Percentiles rank a stretch among this genome's conserved stretches.
Evolutionary conservation across 2,113 vertebrate species (phyloP).

Genomic region (Erythrolamprus reginae): DNA sequence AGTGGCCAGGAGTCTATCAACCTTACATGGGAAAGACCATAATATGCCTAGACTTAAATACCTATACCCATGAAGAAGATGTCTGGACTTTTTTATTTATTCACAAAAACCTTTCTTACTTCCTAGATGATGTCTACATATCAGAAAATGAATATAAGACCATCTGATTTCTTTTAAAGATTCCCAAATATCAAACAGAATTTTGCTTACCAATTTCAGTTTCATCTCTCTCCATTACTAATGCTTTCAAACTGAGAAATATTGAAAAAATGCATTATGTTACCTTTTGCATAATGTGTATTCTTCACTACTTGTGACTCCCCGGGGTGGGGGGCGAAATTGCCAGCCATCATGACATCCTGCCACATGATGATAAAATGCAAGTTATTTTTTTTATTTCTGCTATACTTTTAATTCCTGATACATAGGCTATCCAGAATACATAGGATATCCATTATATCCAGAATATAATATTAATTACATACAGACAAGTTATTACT

Average conservation of each 20-base stretch:
- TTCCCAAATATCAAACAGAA: not conserved
- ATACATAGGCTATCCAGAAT: not conserved
- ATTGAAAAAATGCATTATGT: constrained; percentile 33
- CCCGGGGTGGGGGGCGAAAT: constrained; percentile 93
- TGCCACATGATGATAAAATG: constrained; percentile 51
- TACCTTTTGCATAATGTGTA: constrained; percentile 98
- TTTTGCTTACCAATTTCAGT: not conserved
- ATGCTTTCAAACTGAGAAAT: not conserved
- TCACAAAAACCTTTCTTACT: not conserved
- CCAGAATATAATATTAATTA: too few relatives aligned
- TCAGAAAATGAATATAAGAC: not conserved
- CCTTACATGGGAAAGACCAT: too few relatives aligned
- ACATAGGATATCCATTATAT: not conserved
- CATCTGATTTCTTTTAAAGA: not conserved
- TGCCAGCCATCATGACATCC: constrained; percentile 89
- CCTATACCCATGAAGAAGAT: too few relatives aligned
- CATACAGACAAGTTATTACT: not conserved
- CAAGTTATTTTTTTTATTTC: accelerated
- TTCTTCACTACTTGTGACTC: constrained; percentile 97
- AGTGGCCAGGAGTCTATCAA: too few relatives aligned
- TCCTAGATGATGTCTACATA: constrained; percentile 12
- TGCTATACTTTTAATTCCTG: not conserved
- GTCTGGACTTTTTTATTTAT: too few relatives aligned
- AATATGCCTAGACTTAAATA: too few relatives aligned
- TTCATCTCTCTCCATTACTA: not conserved